phyloP scores from a whole-genome alignment of 2,797 vertebrate species.

The Prunella strophiata region DNA sequence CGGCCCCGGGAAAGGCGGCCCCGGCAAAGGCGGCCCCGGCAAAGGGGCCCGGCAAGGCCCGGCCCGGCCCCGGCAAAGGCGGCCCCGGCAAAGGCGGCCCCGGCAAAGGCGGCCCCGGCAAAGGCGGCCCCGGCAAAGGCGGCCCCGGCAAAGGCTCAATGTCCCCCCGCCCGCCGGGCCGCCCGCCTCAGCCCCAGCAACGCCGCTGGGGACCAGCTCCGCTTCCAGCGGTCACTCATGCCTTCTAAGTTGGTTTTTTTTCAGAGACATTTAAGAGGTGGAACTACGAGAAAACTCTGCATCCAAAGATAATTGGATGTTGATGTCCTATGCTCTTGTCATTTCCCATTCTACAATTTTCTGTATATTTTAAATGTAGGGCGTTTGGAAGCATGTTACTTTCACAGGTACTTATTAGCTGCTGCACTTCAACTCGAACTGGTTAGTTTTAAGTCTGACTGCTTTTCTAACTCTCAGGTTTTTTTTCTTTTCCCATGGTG shows the following conservation, averaged over 20 bases:
- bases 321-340: background rate
- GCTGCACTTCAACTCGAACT: background rate
- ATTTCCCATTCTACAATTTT: background rate
- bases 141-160: no score
- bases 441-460: background rate
- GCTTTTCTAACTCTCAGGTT: background rate
- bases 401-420: background rate
- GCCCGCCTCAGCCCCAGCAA: background rate
- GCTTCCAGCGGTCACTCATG: fast-evolving
- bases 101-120: no score
- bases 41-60: no score
- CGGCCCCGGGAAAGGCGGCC: no score
- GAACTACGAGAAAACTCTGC: background rate
- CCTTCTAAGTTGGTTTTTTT: background rate
- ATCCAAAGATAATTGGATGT: background rate
- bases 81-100: no score
- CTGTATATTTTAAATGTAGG: background rate
- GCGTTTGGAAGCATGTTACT: background rate
- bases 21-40: no score
- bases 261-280: background rate
- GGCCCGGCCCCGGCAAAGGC: no score
- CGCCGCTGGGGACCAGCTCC: background rate
- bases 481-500: background rate
- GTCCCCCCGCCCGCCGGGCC: no score
- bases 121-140: no score